These are phyloP conservation scores for Buphagus erythrorhynchus DNA, from an alignment of 2,797 vertebrate species.

Conservation along the genomic window DNA sequence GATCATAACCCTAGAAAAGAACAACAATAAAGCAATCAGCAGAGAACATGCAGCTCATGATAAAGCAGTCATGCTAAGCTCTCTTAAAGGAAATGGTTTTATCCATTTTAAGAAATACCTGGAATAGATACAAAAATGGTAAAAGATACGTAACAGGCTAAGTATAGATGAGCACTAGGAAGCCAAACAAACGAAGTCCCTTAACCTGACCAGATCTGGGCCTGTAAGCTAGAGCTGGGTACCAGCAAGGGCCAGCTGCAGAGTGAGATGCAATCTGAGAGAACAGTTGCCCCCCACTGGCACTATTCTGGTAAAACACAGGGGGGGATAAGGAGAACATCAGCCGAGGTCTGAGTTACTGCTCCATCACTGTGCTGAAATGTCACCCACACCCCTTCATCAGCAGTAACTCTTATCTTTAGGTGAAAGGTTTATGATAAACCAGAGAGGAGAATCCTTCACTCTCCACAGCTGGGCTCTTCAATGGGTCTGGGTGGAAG, in stretches of 20 bases:
- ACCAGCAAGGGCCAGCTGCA: not conserved
- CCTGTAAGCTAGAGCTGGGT: not conserved
- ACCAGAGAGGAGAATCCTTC: not conserved
- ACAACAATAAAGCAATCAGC: not conserved
- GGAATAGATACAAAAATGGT: not conserved
- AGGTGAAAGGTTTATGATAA: not conserved
- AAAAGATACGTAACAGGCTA: not conserved
- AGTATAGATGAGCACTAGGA: not conserved
- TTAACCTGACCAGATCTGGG: not conserved
- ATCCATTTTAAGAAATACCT: not conserved
- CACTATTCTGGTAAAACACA: not conserved
- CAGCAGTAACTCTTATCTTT: not conserved
- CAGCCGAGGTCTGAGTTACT: not conserved
- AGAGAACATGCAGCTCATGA: not conserved
- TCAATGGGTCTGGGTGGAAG: not conserved
- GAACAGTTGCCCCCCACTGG: not conserved
- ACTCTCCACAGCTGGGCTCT: too few relatives aligned
- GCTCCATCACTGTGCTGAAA: not conserved
- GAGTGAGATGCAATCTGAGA: not conserved
- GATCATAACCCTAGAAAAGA: conserved; percentile 89
- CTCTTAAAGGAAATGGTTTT: not conserved
- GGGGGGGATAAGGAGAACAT: not conserved
- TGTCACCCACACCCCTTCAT: not conserved
- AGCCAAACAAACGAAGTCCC: not conserved
- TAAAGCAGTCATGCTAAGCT: not conserved